Conservation (phyloP, 2,113 vertebrate species). For the Elephantulus edwardii region DNA sequence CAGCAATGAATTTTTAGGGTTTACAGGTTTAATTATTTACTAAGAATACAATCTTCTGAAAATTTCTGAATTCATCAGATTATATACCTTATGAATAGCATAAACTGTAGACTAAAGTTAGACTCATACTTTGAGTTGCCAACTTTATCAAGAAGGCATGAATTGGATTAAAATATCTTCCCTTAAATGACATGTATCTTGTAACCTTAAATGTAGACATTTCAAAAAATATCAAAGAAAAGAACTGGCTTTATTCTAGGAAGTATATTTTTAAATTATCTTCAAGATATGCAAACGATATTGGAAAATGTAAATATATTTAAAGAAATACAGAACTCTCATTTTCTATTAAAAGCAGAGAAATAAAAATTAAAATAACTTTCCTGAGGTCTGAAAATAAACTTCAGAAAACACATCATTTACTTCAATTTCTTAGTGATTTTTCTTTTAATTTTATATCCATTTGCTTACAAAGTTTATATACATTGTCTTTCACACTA, state of each 20-base stretch:
- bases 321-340: background rate
- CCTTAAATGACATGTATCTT: background rate
- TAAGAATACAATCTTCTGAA: background rate
- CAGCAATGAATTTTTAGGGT: background rate
- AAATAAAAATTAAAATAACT: background rate
- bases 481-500: no score
- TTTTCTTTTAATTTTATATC: no score
- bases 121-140: background rate
- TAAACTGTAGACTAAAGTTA: background rate
- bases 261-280: background rate
- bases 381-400: slow-evolving; percentile 26
- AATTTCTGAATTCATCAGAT: background rate
- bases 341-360: background rate
- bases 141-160: background rate
- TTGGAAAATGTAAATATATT: background rate
- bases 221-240: background rate
- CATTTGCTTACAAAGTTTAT: no score
- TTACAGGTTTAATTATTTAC: background rate
- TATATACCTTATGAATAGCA: background rate
- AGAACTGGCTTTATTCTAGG: background rate
- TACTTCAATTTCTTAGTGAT: background rate
- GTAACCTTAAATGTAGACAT: background rate
- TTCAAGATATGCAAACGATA: background rate
- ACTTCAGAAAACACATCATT: background rate
- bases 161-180: background rate